These are phyloP conservation scores for Thereuonema tuberculata DNA, from an alignment of 1,140 invertebrate genomes.

Conservation along the genomic window DNA sequence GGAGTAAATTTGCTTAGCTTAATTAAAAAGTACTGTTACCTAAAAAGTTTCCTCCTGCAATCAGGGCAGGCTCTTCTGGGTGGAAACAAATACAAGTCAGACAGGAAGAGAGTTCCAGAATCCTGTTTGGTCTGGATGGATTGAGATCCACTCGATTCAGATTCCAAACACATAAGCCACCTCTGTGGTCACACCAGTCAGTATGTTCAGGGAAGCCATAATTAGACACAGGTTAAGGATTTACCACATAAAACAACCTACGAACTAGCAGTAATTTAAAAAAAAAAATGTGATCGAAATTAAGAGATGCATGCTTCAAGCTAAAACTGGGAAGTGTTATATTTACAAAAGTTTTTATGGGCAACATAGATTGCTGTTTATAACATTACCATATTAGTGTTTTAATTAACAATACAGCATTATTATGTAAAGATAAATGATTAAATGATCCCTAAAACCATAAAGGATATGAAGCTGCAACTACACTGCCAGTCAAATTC, in stretches of 20 bases:
- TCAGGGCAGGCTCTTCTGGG: slow-evolving; percentile 14
- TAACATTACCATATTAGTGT: too few relatives aligned
- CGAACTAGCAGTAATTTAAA: too few relatives aligned
- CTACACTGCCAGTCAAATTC: slow-evolving; percentile 16
- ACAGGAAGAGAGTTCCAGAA: slow-evolving; percentile 16
- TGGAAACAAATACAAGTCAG: slow-evolving; percentile 14
- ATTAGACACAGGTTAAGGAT: not conserved
- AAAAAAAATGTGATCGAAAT: too few relatives aligned
- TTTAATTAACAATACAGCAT: too few relatives aligned
- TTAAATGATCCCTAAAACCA: too few relatives aligned
- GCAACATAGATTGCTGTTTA: too few relatives aligned
- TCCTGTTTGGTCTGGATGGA: slow-evolving; percentile 12
- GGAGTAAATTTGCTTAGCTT: too few relatives aligned
- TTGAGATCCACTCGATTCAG: slow-evolving; percentile 14
- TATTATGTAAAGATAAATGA: too few relatives aligned
- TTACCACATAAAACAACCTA: slow-evolving; percentile 6
- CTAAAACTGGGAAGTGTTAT: too few relatives aligned
- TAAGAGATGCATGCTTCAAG: too few relatives aligned
- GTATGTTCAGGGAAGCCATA: slow-evolving; percentile 7
- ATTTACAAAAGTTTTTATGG: too few relatives aligned
- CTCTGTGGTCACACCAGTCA: slow-evolving; percentile 17
- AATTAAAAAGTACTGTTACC: too few relatives aligned
- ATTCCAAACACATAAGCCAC: slow-evolving; percentile 14
- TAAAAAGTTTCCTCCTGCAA: slow-evolving; percentile 16
- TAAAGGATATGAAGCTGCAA: slow-evolving; percentile 17